A percentile compares a stretch with the other conserved stretches of the same genome.
Evolutionary conservation across 1,140 invertebrate genomes (phyloP).

Genomic region (Spodoptera litura): DNA sequence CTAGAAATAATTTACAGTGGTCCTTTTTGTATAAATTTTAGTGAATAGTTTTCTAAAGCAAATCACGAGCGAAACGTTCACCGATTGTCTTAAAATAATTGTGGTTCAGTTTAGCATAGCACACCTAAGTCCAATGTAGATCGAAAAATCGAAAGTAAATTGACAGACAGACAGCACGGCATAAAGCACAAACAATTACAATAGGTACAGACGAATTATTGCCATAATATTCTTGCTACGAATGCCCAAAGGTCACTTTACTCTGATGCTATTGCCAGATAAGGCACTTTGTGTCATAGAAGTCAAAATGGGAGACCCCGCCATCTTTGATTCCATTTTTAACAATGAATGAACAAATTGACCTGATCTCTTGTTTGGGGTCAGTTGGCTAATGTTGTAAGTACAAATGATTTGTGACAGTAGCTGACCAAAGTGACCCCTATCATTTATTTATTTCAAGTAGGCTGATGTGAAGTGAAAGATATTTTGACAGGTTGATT

Average conservation of each 20-base stretch:
- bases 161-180: conserved; percentile 80
- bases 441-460: neutral
- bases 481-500: neutral
- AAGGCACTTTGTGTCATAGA: conserved; percentile 66
- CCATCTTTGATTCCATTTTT: conserved; percentile 14
- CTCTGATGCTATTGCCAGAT: conserved; percentile 80
- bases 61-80: no score
- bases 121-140: conserved; percentile 64
- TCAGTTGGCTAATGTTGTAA: conserved; percentile 12
- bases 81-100: neutral
- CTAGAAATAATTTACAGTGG: no score
- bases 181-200: conserved; percentile 78
- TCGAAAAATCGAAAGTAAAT: conserved; percentile 75
- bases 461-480: no score
- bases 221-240: conserved; percentile 73
- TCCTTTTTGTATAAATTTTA: no score
- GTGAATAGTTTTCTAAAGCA: no score
- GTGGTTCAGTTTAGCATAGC: conserved; percentile 46
- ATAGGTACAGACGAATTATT: conserved; percentile 71
- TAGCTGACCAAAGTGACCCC: conserved; percentile 29
- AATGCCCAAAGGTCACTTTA: conserved; percentile 82
- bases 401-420: conserved; percentile 35
- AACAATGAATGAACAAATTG: conserved; percentile 46
- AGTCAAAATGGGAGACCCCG: neutral
- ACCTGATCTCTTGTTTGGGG: conserved; percentile 27